A percentile compares a stretch with the other conserved stretches of the same genome.
Conservation (phyloP, 2,888 invertebrate species). For the Habroteleia sp. region DNA sequence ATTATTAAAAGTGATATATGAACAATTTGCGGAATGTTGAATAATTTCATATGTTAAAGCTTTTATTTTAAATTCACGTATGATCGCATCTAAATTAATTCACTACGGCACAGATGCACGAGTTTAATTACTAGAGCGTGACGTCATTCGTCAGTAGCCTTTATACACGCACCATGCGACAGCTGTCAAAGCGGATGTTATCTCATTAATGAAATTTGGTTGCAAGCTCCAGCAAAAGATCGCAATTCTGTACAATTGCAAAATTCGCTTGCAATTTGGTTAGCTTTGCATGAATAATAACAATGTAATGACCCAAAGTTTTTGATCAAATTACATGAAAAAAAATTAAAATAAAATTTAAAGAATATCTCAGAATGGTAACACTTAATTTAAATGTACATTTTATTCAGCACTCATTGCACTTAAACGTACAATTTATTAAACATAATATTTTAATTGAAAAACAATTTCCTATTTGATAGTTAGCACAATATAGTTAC, state of each 20-base stretch:
- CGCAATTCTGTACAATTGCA: constrained; percentile 59
- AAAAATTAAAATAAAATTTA: neutral
- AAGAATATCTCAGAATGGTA: too few species aligned
- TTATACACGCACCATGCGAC: constrained; percentile 67
- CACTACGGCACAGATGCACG: constrained; percentile 65
- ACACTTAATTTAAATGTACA: too few species aligned
- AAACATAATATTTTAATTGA: too few species aligned
- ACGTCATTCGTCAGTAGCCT: constrained; percentile 67
- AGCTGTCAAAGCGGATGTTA: constrained; percentile 65
- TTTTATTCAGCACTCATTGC: too few species aligned
- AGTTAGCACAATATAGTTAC: too few species aligned
- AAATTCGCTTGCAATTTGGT: constrained; percentile 58
- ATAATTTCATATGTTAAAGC: constrained; percentile 38
- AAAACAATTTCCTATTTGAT: too few species aligned
- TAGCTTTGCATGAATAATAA: constrained; percentile 58
- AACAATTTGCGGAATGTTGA: constrained; percentile 39
- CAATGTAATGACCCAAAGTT: constrained; percentile 40
- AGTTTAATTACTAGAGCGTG: constrained; percentile 66
- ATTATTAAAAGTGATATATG: constrained; percentile 20
- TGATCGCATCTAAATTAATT: constrained; percentile 65
- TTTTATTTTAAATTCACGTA: constrained; percentile 63
- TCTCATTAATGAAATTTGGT: constrained; percentile 69
- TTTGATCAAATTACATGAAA: constrained; percentile 18
- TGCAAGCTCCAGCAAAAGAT: constrained; percentile 61
- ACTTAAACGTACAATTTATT: too few species aligned